Evolutionary conservation across 1,140 invertebrate genomes (phyloP).

Genomic region (Daktulosphaira vitifoliae): DNA sequence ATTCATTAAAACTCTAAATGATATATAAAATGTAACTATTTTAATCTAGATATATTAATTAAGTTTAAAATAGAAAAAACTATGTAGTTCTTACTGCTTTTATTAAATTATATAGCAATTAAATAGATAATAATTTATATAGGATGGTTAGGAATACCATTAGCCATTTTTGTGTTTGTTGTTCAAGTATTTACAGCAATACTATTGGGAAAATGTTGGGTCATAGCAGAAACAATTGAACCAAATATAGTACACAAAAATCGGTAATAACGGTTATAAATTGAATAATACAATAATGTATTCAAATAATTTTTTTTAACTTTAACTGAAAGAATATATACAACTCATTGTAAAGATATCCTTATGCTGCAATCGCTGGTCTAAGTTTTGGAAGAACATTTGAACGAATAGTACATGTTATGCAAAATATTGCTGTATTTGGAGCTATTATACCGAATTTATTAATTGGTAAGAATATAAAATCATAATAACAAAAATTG

Average conservation of each 20-base stretch:
- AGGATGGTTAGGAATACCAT: slow-evolving; percentile 61
- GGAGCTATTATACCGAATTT: slow-evolving; percentile 66
- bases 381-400: slow-evolving; percentile 55
- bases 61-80: no score
- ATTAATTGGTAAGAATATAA: slow-evolving; percentile 60
- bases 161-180: slow-evolving; percentile 56
- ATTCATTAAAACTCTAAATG: no score
- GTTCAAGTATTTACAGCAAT: slow-evolving; percentile 68
- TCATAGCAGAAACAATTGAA: slow-evolving; percentile 57
- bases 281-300: not conserved
- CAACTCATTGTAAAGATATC: no score
- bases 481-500: no score
- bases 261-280: slow-evolving; percentile 44
- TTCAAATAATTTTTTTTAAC: slow-evolving; percentile 30
- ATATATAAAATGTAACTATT: no score
- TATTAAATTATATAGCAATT: no score
- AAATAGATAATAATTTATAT: slow-evolving; percentile 18
- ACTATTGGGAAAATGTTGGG: slow-evolving; percentile 63
- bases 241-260: slow-evolving; percentile 57
- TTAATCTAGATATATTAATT: no score
- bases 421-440: slow-evolving; percentile 64
- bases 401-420: slow-evolving; percentile 53
- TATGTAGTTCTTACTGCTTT: no score
- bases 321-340: no score
- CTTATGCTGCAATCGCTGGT: slow-evolving; percentile 65